phyloP scores from a whole-genome alignment of 2,797 vertebrate species.

The Salmo trutta region DNA sequence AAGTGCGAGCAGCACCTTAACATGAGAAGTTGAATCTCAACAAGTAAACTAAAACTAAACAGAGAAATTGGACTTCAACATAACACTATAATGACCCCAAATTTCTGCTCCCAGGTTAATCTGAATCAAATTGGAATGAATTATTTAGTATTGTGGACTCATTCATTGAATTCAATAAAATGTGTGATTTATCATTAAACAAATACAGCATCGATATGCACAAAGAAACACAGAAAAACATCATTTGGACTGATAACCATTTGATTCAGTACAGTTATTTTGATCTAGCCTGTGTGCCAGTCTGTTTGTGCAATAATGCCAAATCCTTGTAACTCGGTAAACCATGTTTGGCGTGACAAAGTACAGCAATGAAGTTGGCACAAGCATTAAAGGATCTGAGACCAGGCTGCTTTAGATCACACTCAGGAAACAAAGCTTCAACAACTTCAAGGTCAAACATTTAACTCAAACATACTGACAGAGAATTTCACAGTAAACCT shows the following conservation, averaged over 20 bases:
- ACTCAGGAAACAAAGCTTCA: neutral
- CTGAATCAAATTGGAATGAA: neutral
- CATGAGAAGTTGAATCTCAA: neutral
- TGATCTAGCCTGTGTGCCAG: neutral
- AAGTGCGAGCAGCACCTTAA: neutral
- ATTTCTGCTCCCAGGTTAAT: neutral
- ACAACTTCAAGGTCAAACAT: neutral
- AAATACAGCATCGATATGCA: neutral
- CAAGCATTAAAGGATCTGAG: too few relatives aligned
- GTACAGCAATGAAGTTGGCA: too few relatives aligned
- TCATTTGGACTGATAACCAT: neutral
- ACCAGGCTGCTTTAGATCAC: neutral
- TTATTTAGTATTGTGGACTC: neutral
- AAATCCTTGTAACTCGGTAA: too few relatives aligned
- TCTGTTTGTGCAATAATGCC: too few relatives aligned
- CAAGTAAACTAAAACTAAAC: constrained; percentile 1
- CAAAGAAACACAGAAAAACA: neutral
- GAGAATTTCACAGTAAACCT: neutral
- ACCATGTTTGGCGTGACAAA: too few relatives aligned
- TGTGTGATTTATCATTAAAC: neutral
- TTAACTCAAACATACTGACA: neutral
- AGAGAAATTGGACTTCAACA: constrained; percentile 5
- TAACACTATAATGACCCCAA: neutral
- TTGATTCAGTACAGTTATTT: neutral
- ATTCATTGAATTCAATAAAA: neutral